A percentile compares a stretch with the other conserved stretches of the same genome.
phyloP scores from a whole-genome alignment of 1,140 invertebrate genomes.

The Ridgeia piscesae region DNA sequence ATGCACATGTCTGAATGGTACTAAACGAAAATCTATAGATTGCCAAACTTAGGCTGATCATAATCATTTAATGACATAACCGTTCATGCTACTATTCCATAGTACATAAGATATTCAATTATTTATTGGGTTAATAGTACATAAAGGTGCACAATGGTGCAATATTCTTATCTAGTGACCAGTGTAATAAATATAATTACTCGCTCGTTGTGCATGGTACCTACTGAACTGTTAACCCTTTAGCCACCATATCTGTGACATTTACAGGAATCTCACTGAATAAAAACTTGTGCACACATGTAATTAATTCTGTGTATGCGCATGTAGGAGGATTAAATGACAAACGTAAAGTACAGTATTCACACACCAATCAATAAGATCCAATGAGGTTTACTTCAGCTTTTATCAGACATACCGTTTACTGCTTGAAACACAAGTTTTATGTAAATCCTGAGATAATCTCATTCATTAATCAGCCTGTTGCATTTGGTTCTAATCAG shows the following conservation, averaged over 20 bases:
- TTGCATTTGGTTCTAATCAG: too few species aligned
- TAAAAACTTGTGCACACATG: not conserved
- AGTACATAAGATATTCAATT: not conserved
- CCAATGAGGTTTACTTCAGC: too few species aligned
- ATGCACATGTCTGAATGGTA: not conserved
- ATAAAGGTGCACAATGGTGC: not conserved
- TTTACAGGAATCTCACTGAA: not conserved
- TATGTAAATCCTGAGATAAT: too few species aligned
- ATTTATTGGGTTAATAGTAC: not conserved
- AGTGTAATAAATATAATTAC: not conserved
- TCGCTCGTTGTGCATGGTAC: not conserved
- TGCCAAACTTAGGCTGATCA: not conserved
- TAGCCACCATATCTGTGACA: not conserved
- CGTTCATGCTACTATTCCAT: not conserved
- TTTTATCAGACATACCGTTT: too few species aligned
- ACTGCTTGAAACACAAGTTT: too few species aligned
- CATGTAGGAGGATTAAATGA: not conserved
- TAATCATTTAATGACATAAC: not conserved
- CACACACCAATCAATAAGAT: too few species aligned
- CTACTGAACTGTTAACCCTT: not conserved
- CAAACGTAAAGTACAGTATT: not conserved
- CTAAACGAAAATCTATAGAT: not conserved
- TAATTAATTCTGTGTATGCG: not conserved
- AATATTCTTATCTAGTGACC: not conserved
- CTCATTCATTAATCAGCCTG: too few species aligned